These are phyloP conservation scores for Andricus quercusramuli DNA, from an alignment of 2,888 invertebrate species.

Conservation along the genomic window DNA sequence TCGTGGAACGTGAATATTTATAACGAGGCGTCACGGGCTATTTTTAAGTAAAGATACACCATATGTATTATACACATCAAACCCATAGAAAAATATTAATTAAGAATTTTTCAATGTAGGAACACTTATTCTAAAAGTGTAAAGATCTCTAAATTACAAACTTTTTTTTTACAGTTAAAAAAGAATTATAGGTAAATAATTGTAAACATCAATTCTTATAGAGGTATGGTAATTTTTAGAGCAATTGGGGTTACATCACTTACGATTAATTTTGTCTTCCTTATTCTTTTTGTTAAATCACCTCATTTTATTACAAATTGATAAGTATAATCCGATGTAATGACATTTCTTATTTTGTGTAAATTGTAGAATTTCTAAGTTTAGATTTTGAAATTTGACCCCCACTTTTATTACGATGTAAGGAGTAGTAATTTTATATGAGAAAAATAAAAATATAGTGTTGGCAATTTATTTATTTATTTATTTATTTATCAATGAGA, in stretches of 20 bases:
- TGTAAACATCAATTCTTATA: not conserved
- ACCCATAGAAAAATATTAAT: conserved; percentile 15
- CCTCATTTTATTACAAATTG: not conserved
- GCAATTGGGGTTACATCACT: not conserved
- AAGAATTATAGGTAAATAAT: not conserved
- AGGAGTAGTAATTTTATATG: not conserved
- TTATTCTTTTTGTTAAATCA: not conserved
- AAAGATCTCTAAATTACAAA: not conserved
- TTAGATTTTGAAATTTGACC: not conserved
- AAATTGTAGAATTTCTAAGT: not conserved
- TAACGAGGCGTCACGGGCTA: conserved; percentile 32
- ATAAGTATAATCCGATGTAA: not conserved
- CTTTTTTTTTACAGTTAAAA: not conserved
- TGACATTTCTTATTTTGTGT: not conserved
- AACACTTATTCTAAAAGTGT: too few relatives aligned
- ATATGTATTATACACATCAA: conserved; percentile 19
- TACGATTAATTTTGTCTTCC: not conserved
- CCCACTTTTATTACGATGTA: not conserved
- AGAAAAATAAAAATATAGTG: not conserved
- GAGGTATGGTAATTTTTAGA: not conserved
- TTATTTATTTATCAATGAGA: conserved; percentile 40
- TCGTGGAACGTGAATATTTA: conserved; percentile 14
- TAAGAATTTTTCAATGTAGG: not conserved
- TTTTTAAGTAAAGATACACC: conserved; percentile 34
- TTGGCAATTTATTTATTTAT: conserved; percentile 22